These are phyloP conservation scores for Ceuthmochares aereus DNA, from an alignment of 2,113 vertebrate species.

Conservation along the genomic window DNA sequence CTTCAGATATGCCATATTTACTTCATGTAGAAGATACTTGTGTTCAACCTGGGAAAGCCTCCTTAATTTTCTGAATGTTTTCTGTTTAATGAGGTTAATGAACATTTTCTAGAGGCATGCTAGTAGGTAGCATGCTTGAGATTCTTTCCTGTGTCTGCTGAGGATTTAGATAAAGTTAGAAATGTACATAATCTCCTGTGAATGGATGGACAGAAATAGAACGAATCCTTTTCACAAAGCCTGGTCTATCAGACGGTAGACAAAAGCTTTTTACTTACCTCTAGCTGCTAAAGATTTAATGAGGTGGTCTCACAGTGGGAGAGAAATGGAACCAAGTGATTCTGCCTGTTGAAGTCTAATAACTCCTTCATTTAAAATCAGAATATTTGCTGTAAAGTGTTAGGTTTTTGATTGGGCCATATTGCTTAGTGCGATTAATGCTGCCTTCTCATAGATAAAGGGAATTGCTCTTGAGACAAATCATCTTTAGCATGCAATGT, in stretches of 20 bases:
- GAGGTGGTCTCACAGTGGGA: conserved; percentile 56
- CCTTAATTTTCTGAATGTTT: neutral
- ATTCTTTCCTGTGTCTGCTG: neutral
- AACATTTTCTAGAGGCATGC: neutral
- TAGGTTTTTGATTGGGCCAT: neutral
- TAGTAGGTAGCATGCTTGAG: neutral
- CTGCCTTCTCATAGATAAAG: neutral
- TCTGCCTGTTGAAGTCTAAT: conserved; percentile 42
- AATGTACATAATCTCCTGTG: neutral
- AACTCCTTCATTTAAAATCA: conserved; percentile 54
- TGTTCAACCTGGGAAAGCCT: neutral
- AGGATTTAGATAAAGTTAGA: neutral
- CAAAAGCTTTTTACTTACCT: conserved; percentile 57
- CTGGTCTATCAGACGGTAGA: neutral
- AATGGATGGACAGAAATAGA: neutral
- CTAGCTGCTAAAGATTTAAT: conserved; percentile 61
- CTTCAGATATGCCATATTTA: neutral
- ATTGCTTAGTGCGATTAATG: conserved; percentile 17
- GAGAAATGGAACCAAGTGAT: conserved; percentile 45
- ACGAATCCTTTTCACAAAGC: neutral
- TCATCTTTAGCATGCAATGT: neutral
- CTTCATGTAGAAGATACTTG: neutral
- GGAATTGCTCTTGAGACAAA: conserved; percentile 1
- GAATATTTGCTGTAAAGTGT: neutral
- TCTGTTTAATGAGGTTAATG: neutral